Base-by-base conservation (phyloP, 2,888 invertebrate genomes). In the Caenorhabditis zanzibari region DNA sequence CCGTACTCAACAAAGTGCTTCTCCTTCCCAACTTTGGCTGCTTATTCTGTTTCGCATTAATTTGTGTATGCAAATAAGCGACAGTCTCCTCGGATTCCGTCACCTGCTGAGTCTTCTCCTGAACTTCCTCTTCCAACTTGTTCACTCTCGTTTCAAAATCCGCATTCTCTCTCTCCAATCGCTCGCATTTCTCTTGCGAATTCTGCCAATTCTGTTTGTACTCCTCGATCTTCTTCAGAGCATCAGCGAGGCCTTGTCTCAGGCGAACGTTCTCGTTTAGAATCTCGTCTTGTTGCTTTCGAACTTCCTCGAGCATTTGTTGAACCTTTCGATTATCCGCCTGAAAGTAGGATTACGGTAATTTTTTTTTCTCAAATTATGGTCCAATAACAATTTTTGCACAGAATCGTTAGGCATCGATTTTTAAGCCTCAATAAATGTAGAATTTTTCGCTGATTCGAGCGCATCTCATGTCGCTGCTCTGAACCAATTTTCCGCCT, bases 1-100 rank as follows among this genome's bases (percentile, higher is more conserved):
- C 72, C 2, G 84, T 84, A 52, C 81, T 80, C 59, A 87, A 66
- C 41, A 87, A 74, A 0, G 87, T 87, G 52, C 81, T 81, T 22
- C 86, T 58, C 16, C 85, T 75, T n/a, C 85, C 79, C 54, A 87
- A 85, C 72, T 88, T 88, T 14, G 88, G 87, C 72, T 85, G 69
- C 44, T 82, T 82, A n/a, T n/a, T 63, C 56, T 86, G 86, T 74
- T 86, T 87, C 16, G 79, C 84, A 66, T 87, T 87, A 24, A 86
- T 86, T 58, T 87, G 88, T 35, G 79, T 81, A 73, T 88, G 87
- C 35, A 88, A 82, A 69, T 87, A 86, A 49, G 80, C 73, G 32
- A 84, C 82, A 0, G 87, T 76, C 61, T 82, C 66, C 16, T 82
- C 73, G 5, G 66, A 54, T 35, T 72, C 82, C 2, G 41, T n/a